Evolutionary conservation across 2,888 invertebrate genomes (phyloP).

Genomic region (Zaprionus lineosus): DNA sequence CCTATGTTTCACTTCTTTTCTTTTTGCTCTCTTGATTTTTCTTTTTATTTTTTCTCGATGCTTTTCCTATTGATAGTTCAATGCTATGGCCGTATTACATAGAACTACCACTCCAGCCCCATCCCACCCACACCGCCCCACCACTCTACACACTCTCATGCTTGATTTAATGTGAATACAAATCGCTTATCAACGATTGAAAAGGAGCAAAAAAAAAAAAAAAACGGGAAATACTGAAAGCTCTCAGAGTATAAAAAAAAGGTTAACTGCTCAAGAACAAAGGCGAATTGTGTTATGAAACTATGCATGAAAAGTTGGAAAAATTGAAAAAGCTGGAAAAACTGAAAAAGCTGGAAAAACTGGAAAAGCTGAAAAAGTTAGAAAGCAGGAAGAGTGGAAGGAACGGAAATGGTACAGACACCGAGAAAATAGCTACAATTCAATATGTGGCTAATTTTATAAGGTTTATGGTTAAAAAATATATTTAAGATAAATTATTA

Average conservation of each 20-base stretch:
- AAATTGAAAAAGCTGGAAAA: not conserved
- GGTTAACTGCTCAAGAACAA: too few relatives aligned
- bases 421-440: too few relatives aligned
- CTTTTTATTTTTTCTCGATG: conserved; percentile 3
- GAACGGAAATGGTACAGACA: too few relatives aligned
- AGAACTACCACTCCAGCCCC: too few relatives aligned
- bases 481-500: too few relatives aligned
- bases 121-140: not conserved
- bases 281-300: not conserved
- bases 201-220: conserved; percentile 4
- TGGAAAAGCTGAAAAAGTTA: too few relatives aligned
- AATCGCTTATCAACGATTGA: conserved; percentile 62
- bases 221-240: not conserved
- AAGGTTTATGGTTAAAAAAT: too few relatives aligned
- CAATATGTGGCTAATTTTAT: too few relatives aligned
- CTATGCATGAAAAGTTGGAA: conserved; percentile 9
- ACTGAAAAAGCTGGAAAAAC: too few relatives aligned
- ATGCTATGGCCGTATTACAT: too few relatives aligned
- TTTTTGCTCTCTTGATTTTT: conserved; percentile 22
- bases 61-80: not conserved
- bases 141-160: conserved; percentile 21
- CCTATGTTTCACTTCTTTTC: conserved; percentile 3
- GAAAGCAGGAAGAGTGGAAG: too few relatives aligned
- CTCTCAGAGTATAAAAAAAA: not conserved
- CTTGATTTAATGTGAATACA: conserved; percentile 68